These are phyloP conservation scores for Triops longicaudatus DNA, from an alignment of 1,140 invertebrate genomes.

Conservation along the genomic window DNA sequence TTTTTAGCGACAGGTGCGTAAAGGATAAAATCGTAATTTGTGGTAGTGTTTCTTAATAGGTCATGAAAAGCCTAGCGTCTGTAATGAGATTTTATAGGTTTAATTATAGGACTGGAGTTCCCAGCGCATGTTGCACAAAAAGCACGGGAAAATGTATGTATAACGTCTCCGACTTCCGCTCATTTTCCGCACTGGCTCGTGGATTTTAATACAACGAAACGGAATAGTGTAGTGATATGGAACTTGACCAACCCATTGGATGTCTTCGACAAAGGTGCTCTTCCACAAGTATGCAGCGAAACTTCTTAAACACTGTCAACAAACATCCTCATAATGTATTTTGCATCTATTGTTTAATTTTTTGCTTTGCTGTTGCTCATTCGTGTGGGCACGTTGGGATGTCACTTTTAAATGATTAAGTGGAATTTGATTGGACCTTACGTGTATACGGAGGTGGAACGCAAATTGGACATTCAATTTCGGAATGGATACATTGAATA, in stretches of 20 bases:
- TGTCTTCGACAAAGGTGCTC: neutral
- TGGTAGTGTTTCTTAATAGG: neutral
- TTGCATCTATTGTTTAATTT: neutral
- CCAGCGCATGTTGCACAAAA: neutral
- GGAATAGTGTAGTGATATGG: neutral
- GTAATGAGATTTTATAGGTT: neutral
- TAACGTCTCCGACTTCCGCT: neutral
- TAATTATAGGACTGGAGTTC: conserved; percentile 2
- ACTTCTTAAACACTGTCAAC: neutral
- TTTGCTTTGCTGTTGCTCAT: neutral
- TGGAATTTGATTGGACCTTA: neutral
- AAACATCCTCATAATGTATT: neutral
- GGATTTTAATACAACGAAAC: neutral
- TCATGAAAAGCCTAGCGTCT: neutral
- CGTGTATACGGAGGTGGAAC: neutral
- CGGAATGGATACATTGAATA: neutral
- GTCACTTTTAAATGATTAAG: neutral
- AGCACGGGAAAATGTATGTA: neutral
- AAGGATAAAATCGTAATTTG: neutral
- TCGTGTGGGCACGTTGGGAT: neutral
- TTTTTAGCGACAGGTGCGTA: neutral
- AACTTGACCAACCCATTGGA: neutral
- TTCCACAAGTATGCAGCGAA: neutral
- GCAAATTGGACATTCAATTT: neutral
- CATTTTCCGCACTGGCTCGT: neutral